Base-by-base conservation (phyloP, 2,113 vertebrate genomes). In the Scortum barcoo region DNA sequence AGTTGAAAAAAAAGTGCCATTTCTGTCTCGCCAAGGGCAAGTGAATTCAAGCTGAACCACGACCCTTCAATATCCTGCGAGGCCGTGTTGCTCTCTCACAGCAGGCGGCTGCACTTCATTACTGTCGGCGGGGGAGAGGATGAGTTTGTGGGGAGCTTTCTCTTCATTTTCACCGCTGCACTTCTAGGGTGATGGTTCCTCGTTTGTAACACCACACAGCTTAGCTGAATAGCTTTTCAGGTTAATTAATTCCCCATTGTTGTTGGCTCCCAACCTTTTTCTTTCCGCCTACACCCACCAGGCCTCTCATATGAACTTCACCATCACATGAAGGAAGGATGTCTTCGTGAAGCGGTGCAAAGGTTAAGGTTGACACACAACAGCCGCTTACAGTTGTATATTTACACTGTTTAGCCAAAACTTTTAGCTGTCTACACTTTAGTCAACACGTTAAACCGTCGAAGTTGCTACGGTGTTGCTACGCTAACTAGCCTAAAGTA, bases 21-120 rank as follows among this genome's bases (percentile, higher is more conserved):
- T 81, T 83, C 30, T 80, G 83, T 72, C 66, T 44, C 66, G 42
- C 72, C 83, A 84, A 84, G 84, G 89, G 76, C 84, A 69, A 81
- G 78, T 63, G 82, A 65, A 86, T 63, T 80, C 77, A 71, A 81
- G 72, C 65, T 63, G 73, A 91, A 79, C 83, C 10, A 19, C 8
- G 54, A 60, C 54, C 70, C 79, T 54, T 88, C 78, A 84, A 76
- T 81, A 80, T 79, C 83, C 72, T 60, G 70, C 61, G 46, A 66
- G 80, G 63, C 44, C 81, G 46, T 20, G 73, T 72, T 78, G 62
- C 78, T 78, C 81, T 73, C 84, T 85, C 72, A 60, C 9, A 83
- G 71, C 73, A 46, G 38, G 68, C 17, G 36, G 84, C 69, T 62
- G 12, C 89, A 84, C 20, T 30, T 79, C 87, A 88, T 82, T 51